Conservation (phyloP, 2,888 invertebrate genomes). For the Nomada lathburiana region DNA sequence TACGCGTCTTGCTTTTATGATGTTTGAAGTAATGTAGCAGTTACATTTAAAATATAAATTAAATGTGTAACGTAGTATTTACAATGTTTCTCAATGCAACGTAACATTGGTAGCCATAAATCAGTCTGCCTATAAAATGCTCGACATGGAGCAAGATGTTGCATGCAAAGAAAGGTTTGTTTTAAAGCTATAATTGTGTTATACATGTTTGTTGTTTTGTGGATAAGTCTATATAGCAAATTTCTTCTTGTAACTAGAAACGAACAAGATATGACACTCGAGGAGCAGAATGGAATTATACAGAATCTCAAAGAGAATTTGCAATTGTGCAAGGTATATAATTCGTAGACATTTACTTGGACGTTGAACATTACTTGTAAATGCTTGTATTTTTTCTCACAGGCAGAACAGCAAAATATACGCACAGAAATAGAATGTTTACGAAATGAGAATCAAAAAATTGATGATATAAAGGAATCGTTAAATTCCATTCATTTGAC, state of each 20-base stretch:
- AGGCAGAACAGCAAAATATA: conserved; percentile 78
- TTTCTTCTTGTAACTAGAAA: conserved; percentile 40
- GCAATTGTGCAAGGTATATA: conserved; percentile 76
- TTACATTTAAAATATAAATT: conserved; percentile 20
- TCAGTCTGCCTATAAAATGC: conserved; percentile 50
- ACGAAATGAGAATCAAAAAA: conserved; percentile 70
- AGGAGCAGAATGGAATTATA: conserved; percentile 74
- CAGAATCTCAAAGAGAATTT: conserved; percentile 75
- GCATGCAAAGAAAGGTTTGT: conserved; percentile 61
- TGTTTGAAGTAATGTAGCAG: neutral
- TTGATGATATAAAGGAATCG: conserved; percentile 70
- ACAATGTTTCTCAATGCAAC: conserved; percentile 15
- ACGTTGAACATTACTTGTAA: neutral
- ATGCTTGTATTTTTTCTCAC: neutral
- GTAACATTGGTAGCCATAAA: conserved; percentile 3
- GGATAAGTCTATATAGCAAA: neutral
- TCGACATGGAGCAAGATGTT: conserved; percentile 50
- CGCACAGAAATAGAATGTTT: conserved; percentile 74
- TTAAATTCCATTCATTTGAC: conserved; percentile 71
- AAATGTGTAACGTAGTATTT: conserved; percentile 9
- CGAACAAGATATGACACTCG: conserved; percentile 66
- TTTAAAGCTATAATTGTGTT: conserved; percentile 58
- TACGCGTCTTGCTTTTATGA: conserved; percentile 7
- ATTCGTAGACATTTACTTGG: neutral
- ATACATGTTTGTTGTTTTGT: neutral